Base-by-base conservation (phyloP, 53 echinoderm and acorn worm species). In the Holothuria leucospilota region DNA sequence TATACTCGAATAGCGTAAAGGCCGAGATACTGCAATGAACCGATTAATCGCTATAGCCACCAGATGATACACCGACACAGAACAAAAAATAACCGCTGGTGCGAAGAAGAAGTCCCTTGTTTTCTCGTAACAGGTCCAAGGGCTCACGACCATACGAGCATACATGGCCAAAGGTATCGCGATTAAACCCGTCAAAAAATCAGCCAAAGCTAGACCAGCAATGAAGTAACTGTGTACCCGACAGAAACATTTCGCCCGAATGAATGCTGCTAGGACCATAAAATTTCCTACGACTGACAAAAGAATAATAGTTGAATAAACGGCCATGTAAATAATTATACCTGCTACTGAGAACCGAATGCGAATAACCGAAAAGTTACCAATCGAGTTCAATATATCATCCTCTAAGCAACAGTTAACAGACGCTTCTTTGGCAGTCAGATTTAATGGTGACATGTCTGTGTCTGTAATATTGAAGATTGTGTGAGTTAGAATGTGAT, bases 111-210 rank as follows among this genome's bases (percentile, higher is more conserved):
- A 78, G 52, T 53, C 58, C 20, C 79, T 53, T 24, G 79, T 78
- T 29, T 30, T 51, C 29, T 53, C 79, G 56, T 20, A 26, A 26
- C 79, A 78, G 18, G 79, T 78, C 6, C 51, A 29, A 25, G 79
- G 79, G 30, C 46, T 46, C 27, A 78, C 59, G 10, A 56, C 58
- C 6, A 78, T 28, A 15, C 79, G 79, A 15, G 59, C 79, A 52
- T 51, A 78, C 58, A 78, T 78, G 14, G 79, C 79, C 13, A 29
- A 78, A 13, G 79, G 79, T 30, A 78, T 78, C 28, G 79, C 79
- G 13, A 78, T 78, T 11, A 78, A 59, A 5, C 79, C 79, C 0
- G 79, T 78, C 20, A 78, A 29, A 29, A 78, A 78, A 59, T 78
- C 79, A 15, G 59, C 79, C 13, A 78, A 51, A 25, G 79, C 79